A percentile compares a stretch with the other conserved stretches of the same genome.
Conservation (phyloP, 2,888 invertebrate genomes). For the Hermaeophaga mercurialis region DNA sequence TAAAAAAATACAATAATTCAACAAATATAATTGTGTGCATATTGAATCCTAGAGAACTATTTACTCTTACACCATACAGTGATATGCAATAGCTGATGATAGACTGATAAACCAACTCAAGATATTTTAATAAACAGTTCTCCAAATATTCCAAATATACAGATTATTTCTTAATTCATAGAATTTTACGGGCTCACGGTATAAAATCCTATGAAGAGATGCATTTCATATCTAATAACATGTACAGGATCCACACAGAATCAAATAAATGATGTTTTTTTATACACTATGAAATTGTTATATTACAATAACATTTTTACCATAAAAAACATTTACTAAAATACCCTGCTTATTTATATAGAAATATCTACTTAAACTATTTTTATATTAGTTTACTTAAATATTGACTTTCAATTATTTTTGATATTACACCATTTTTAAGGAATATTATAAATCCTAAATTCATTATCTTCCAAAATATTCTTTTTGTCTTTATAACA, state of each 20-base stretch:
- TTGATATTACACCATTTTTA: too few relatives aligned
- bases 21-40: too few relatives aligned
- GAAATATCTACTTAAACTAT: not conserved
- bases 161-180: slow-evolving; percentile 27
- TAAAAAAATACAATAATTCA: slow-evolving; percentile 40
- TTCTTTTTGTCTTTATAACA: too few relatives aligned
- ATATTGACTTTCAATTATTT: slow-evolving; percentile 4
- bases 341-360: slow-evolving; percentile 9
- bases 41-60: not conserved
- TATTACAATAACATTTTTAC: slow-evolving; percentile 1
- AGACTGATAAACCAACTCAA: too few relatives aligned
- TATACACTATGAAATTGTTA: too few relatives aligned
- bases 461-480: too few relatives aligned
- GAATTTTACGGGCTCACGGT: slow-evolving; percentile 52
- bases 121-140: slow-evolving; percentile 19
- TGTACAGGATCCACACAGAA: too few relatives aligned
- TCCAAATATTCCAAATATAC: slow-evolving; percentile 11
- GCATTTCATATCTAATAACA: not conserved
- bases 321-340: slow-evolving; percentile 4
- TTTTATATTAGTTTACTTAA: not conserved
- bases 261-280: too few relatives aligned
- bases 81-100: slow-evolving; percentile 3
- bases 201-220: slow-evolving; percentile 47
- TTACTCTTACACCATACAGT: not conserved
- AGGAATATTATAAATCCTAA: too few relatives aligned